These are phyloP conservation scores for Pygmarrhopalites habei DNA, from an alignment of 1,140 invertebrate species.

Conservation along the genomic window DNA sequence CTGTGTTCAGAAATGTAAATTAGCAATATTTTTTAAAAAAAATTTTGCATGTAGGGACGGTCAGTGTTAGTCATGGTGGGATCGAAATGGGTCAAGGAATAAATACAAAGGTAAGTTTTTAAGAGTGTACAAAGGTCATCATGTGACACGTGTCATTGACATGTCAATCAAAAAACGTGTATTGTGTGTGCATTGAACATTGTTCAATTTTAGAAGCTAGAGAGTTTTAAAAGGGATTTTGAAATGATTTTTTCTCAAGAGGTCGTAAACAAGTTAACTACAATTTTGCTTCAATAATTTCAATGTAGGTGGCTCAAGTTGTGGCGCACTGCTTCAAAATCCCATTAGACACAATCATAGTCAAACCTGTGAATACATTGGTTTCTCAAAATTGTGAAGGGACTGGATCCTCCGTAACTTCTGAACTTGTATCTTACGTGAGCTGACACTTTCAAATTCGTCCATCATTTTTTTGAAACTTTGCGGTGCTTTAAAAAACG, in stretches of 20 bases:
- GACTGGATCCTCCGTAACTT: conserved; percentile 64
- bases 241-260: neutral
- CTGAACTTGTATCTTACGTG: conserved; percentile 60
- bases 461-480: no score
- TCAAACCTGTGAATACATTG: conserved; percentile 59
- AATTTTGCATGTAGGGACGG: neutral
- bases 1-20: no score
- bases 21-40: no score
- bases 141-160: neutral
- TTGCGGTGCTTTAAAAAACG: no score
- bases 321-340: conserved; percentile 66
- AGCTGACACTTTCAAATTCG: conserved; percentile 30
- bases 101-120: conserved; percentile 51
- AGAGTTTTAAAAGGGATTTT: neutral
- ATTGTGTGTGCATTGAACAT: no score
- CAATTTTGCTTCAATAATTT: neutral
- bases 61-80: conserved; percentile 40
- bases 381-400: conserved; percentile 55
- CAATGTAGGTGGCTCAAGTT: conserved; percentile 56
- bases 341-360: conserved; percentile 58
- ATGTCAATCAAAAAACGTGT: neutral
- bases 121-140: neutral
- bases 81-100: conserved; percentile 65
- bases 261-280: neutral
- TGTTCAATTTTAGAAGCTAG: no score